A percentile compares a stretch with the other conserved stretches of the same genome.
These are phyloP conservation scores for Atherinomorus stipes DNA, from an alignment of 2,113 vertebrate genomes.

Conservation along the genomic window DNA sequence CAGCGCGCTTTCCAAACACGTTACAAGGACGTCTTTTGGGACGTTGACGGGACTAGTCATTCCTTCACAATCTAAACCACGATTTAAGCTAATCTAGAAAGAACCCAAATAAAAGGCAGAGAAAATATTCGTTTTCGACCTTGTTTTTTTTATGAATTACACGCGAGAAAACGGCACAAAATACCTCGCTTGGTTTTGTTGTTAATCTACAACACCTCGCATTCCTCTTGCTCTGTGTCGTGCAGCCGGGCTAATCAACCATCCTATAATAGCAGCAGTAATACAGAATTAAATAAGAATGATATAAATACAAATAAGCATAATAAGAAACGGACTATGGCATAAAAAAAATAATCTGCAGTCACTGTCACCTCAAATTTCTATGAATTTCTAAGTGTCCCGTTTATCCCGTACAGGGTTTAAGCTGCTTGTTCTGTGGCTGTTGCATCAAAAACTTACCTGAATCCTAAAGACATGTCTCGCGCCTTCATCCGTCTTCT, in stretches of 20 bases:
- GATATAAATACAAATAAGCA: background rate
- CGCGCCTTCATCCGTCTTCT: slow-evolving; percentile 75
- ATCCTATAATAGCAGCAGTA: background rate
- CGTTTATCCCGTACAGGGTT: background rate
- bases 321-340: background rate
- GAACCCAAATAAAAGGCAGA: background rate
- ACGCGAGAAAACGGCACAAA: background rate
- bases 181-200: background rate
- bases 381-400: too few species aligned
- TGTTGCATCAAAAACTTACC: slow-evolving; percentile 81
- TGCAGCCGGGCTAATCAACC: background rate
- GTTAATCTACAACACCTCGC: background rate
- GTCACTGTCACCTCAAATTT: background rate
- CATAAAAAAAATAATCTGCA: background rate
- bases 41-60: slow-evolving; percentile 18
- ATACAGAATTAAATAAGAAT: background rate
- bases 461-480: slow-evolving; percentile 80
- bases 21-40: slow-evolving; percentile 41
- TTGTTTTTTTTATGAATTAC: slow-evolving; percentile 12
- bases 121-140: background rate
- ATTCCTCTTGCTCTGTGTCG: background rate
- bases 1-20: slow-evolving; percentile 64
- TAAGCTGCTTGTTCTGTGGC: background rate
- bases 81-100: slow-evolving; percentile 7
- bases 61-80: slow-evolving; percentile 4